Evolutionary conservation across 2,888 invertebrate species (phyloP), one percentile per base, ranked within the genome.

Genomic region (Enchytraeus crypticus): DNA sequence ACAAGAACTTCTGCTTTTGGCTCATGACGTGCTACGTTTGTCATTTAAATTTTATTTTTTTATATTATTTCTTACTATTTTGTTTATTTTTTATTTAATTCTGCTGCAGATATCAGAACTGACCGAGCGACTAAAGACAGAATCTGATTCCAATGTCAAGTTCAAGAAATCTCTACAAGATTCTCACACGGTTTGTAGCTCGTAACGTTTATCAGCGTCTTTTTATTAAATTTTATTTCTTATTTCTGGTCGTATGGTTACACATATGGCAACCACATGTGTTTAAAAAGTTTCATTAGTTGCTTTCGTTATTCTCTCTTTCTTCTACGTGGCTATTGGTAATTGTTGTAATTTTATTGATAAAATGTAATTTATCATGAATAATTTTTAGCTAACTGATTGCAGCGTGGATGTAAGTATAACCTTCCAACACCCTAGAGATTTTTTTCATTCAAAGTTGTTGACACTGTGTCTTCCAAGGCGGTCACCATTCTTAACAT

Each of bases 141-240:
- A 93, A 81, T 85, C 87, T 0, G 93, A 95, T 49, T 72, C 71
- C 58, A 69, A 70, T 51, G 72, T 71, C 62, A 80, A 81, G 67
- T 84, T 90, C 60, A 85, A 92, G 65, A 95, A 93, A 74, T 88
- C 89, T 76, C 86, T 88, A 30, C 87, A 89, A 5, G 95, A 95
- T 77, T 79, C 92, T 63, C 75, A 74, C 54, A 75, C 74, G 70
- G 76, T 76, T 51, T 61, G 62, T 65, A 30, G 8, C 26, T 23
- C 14, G 23, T 14, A 8, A 1, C 14, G 30, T 18, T 32, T n/a
- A 5, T 3, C 5, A 47, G 23, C 18, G 8, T 2, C 49, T 29
- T 2, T 4, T 5, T 14, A 2, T 27, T 11, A 49, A 18, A 49
- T 2, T 4, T 14, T 21, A 18, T 4, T 3, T 18, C n/a, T 14